These are phyloP conservation scores for Heliconius charithonia DNA, from an alignment of 2,888 invertebrate genomes.

Conservation along the genomic window DNA sequence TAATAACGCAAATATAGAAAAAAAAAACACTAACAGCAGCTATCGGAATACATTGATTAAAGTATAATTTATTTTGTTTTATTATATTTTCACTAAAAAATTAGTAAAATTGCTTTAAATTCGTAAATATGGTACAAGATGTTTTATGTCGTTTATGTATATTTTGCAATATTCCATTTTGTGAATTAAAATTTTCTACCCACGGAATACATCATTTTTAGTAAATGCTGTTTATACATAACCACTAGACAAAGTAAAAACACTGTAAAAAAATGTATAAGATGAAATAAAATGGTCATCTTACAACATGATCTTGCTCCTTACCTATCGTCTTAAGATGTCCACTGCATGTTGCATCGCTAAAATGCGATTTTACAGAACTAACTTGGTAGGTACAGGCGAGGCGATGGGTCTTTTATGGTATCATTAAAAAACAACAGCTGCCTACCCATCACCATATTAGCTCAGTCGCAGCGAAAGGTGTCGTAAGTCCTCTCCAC, in stretches of 20 bases:
- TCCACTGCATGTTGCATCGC: constrained; percentile 51
- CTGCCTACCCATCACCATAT: constrained; percentile 62
- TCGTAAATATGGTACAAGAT: too few species aligned
- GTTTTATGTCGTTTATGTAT: too few species aligned
- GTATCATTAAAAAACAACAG: constrained; percentile 61
- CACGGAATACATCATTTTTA: background rate
- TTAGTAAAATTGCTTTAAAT: too few species aligned
- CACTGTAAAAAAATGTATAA: constrained; percentile 8
- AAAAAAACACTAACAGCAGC: too few species aligned
- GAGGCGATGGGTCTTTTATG: constrained; percentile 56
- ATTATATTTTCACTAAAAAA: too few species aligned
- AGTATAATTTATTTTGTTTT: too few species aligned
- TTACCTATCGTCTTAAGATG: constrained; percentile 50
- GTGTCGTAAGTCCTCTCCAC: constrained; percentile 58
- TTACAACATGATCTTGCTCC: constrained; percentile 33
- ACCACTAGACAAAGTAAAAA: background rate
- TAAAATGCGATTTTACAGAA: constrained; percentile 54
- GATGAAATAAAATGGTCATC: constrained; percentile 40
- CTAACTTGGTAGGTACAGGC: constrained; percentile 57
- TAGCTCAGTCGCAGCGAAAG: constrained; percentile 61
- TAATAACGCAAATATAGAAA: too few species aligned
- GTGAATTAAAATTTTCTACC: background rate
- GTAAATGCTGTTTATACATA: constrained; percentile 3
- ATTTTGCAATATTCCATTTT: background rate
- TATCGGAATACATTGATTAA: too few species aligned